phyloP scores from a whole-genome alignment of 2,888 invertebrate genomes.

The Cybosia mesomella region DNA sequence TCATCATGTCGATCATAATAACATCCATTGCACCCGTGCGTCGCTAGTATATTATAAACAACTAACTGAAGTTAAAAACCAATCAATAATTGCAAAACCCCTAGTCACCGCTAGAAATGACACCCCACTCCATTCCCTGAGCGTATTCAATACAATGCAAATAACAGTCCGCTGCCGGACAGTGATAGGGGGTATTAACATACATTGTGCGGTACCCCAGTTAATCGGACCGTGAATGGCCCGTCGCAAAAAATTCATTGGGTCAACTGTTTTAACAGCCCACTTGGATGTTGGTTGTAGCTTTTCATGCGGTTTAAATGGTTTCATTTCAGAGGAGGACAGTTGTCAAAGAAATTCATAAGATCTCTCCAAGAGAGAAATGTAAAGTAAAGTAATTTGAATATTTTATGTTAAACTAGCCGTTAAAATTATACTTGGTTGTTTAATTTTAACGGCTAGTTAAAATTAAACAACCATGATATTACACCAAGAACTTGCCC shows the following conservation, averaged over 20 bases:
- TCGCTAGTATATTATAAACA: too few species aligned
- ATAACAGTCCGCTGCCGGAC: slow-evolving; percentile 69
- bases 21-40: too few species aligned
- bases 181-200: slow-evolving; percentile 79
- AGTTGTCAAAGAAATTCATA: not conserved
- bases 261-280: slow-evolving; percentile 46
- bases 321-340: slow-evolving; percentile 31
- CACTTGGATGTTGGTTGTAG: slow-evolving; percentile 33
- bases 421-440: too few species aligned
- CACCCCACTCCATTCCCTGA: slow-evolving; percentile 33
- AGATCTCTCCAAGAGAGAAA: not conserved
- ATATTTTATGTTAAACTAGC: not conserved
- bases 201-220: slow-evolving; percentile 63
- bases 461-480: too few species aligned
- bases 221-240: slow-evolving; percentile 64
- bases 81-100: not conserved
- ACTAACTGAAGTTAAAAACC: not conserved
- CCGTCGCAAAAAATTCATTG: slow-evolving; percentile 50
- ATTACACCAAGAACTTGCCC: too few species aligned
- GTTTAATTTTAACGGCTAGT: too few species aligned
- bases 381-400: not conserved
- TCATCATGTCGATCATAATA: too few species aligned
- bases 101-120: slow-evolving; percentile 18
- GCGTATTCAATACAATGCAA: slow-evolving; percentile 78
- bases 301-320: slow-evolving; percentile 27